A percentile compares a stretch with the other conserved stretches of the same genome.
phyloP scores from a whole-genome alignment of 2,797 vertebrate species.

The Labeo calbasu region DNA sequence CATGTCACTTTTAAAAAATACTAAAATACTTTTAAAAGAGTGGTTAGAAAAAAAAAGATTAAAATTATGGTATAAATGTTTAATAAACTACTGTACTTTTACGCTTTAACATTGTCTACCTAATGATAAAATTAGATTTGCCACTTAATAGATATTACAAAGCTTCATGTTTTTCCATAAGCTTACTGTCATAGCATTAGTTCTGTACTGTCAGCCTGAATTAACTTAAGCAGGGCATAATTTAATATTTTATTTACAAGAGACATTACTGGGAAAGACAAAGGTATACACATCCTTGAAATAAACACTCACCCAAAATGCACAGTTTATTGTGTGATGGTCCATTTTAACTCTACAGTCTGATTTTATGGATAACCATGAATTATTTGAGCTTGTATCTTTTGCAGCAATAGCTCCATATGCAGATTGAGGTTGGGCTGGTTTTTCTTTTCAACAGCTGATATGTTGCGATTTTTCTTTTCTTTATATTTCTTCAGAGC shows the following conservation, averaged over 20 bases:
- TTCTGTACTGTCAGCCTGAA: not conserved
- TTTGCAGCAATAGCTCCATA: conserved; percentile 93
- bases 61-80: no score
- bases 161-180: not conserved
- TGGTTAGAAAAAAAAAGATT: no score
- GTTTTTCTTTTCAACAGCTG: conserved; percentile 91
- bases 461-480: conserved; percentile 88
- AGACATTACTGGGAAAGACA: not conserved
- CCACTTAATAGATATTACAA: not conserved
- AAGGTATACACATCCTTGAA: not conserved
- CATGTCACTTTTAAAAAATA: no score
- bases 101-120: no score
- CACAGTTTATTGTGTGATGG: not conserved
- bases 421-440: conserved; percentile 94
- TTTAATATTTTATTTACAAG: not conserved
- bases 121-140: not conserved
- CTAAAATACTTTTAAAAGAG: not conserved
- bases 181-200: not conserved
- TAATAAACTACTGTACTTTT: no score
- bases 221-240: not conserved
- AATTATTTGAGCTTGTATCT: conserved; percentile 84
- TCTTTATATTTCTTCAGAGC: conserved; percentile 87
- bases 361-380: not conserved
- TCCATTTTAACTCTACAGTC: not conserved
- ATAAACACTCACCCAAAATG: not conserved